Percentiles rank a stretch among this genome's conserved stretches.
These are phyloP conservation scores for Thaleichthys pacificus DNA, from an alignment of 2,797 vertebrate genomes.

Conservation along the genomic window DNA sequence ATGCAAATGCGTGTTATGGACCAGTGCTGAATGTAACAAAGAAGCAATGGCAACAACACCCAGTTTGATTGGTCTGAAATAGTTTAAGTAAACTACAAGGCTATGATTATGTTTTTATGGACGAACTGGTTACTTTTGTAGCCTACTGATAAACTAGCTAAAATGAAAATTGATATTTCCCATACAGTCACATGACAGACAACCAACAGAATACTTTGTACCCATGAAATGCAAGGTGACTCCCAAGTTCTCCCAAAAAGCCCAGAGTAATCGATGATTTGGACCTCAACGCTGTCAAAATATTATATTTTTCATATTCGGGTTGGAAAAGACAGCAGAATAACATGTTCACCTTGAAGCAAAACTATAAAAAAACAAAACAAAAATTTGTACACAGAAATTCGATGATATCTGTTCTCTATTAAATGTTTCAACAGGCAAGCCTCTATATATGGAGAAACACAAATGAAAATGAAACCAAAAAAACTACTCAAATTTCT, in stretches of 20 bases:
- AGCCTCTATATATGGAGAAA: constrained; percentile 73
- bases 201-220: constrained; percentile 2
- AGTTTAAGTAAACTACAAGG: background rate
- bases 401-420: constrained; percentile 98
- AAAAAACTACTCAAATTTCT: constrained; percentile 54
- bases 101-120: background rate
- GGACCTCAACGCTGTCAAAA: constrained; percentile 33
- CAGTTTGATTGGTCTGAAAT: background rate
- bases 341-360: constrained; percentile 71
- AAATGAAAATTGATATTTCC: background rate
- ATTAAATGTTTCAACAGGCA: constrained; percentile 83
- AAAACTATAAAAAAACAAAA: constrained; percentile 62
- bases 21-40: background rate
- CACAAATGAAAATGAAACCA: constrained; percentile 60
- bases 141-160: background rate
- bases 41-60: background rate
- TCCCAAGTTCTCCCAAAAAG: constrained; percentile 75
- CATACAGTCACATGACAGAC: constrained; percentile 45
- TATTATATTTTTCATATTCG: constrained; percentile 50
- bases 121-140: background rate
- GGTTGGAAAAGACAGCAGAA: constrained; percentile 58
- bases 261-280: constrained; percentile 34
- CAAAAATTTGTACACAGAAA: constrained; percentile 89
- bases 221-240: constrained; percentile 44
- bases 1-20: background rate